Percentiles rank a stretch among this genome's conserved stretches.
phyloP scores from a whole-genome alignment of 2,113 vertebrate genomes.

The Cheirogaleus medius region DNA sequence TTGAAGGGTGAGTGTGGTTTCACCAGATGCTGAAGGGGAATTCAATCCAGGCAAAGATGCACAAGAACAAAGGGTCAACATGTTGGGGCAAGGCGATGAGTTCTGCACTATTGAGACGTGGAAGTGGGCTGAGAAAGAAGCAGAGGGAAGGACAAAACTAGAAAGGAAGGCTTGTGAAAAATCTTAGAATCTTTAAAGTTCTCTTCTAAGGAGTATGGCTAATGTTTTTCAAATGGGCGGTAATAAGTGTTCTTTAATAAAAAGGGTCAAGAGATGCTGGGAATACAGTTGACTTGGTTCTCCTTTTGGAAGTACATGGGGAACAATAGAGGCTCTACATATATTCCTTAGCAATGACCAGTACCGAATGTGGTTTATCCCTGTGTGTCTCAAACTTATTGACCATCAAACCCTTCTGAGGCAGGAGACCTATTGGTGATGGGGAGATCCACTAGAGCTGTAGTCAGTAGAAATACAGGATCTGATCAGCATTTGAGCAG shows the following conservation, averaged over 20 bases:
- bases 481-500: background rate
- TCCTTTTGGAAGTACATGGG: background rate
- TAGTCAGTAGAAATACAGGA: background rate
- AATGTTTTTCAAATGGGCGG: background rate
- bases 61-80: background rate
- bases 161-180: background rate
- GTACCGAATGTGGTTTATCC: background rate
- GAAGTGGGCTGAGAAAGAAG: background rate
- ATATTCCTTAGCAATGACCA: background rate
- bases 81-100: background rate
- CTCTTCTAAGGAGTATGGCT: background rate
- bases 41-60: background rate
- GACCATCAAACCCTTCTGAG: background rate
- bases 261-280: background rate
- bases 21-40: background rate
- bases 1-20: background rate
- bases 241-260: background rate
- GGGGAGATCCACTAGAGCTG: background rate
- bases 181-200: background rate
- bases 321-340: background rate
- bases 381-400: background rate
- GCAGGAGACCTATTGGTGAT: background rate
- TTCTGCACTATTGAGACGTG: background rate
- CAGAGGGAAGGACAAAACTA: background rate
- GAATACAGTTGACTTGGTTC: background rate